phyloP scores from a whole-genome alignment of 1,140 invertebrate species.

The Sitodiplosis mosellana region DNA sequence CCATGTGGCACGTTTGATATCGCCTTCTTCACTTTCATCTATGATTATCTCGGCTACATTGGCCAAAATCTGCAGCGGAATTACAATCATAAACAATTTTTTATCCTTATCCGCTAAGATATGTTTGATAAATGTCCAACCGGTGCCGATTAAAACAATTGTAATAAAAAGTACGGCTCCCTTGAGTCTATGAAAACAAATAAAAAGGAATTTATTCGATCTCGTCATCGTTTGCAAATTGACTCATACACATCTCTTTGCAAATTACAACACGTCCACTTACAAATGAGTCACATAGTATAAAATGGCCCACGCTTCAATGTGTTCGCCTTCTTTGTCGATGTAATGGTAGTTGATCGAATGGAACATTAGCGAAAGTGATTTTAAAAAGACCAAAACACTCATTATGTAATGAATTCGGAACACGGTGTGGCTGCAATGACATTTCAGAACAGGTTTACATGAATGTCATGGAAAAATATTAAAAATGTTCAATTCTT shows the following conservation, averaged over 20 bases:
- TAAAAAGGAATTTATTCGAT: too few relatives aligned
- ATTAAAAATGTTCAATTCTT: conserved; percentile 12
- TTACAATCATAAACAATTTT: conserved; percentile 96
- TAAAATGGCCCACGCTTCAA: conserved; percentile 92
- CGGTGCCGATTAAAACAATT: conserved; percentile 90
- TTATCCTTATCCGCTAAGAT: conserved; percentile 91
- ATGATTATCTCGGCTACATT: conserved; percentile 96
- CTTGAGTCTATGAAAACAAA: conserved; percentile 43
- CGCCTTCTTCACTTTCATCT: conserved; percentile 92
- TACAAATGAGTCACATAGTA: conserved; percentile 93
- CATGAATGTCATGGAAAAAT: not conserved
- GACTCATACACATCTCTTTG: conserved; percentile 10
- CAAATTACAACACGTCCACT: conserved; percentile 19
- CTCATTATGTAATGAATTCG: conserved; percentile 97
- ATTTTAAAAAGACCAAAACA: conserved; percentile 80
- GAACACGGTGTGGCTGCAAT: conserved; percentile 61
- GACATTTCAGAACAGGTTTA: conserved; percentile 4
- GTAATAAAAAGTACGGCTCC: conserved; percentile 91
- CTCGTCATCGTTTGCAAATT: conserved; percentile 29
- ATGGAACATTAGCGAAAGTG: conserved; percentile 84
- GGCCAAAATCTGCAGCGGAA: conserved; percentile 89
- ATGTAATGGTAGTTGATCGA: conserved; percentile 96
- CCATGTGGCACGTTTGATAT: conserved; percentile 77
- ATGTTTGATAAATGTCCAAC: conserved; percentile 98
- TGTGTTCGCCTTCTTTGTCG: conserved; percentile 78